Evolutionary conservation across 2,888 invertebrate genomes (phyloP), one percentile per base, ranked within the genome.

Genomic region (Odontothrips loti): DNA sequence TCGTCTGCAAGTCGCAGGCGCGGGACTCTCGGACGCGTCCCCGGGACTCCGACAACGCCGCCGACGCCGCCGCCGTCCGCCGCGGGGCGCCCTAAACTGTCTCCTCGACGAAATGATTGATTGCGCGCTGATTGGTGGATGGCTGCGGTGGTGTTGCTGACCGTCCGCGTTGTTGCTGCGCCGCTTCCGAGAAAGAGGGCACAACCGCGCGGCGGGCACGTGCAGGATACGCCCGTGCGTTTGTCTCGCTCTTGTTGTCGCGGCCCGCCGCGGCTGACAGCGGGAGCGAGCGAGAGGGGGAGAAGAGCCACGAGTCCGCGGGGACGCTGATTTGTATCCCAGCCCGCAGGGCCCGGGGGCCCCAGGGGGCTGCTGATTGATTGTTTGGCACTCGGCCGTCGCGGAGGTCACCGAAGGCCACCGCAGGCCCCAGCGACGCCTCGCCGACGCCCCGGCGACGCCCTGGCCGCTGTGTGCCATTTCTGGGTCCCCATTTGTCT

Each of bases 101-200:
- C 58, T 58, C 58, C 11, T 6, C 17, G 15, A 15, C 58, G 58
- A 3, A 3, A 1, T 75, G 68, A 75, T 75, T 9, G 68, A 75
- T 75, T 23, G 68, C 10, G 27, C 8, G 68, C 23, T 75, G 68
- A 75, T 75, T 75, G 68, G 68, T 27, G 68, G 68, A 58, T 58
- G 58, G 58, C 58, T 6, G 58, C 58, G 58, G n/a, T n/a, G n/a
- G n/a, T n/a, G n/a, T 6, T n/a, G 68, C 63, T 63, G 63, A 63
- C 63, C 20, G 51, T 10, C 51, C 23, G 68, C 6, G 34, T 43
- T 43, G 34, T 6, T 43, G 34, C 6, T 23, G 23, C 23, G 9
- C n/a, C 68, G 68, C 68, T 75, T 75, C 68, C 68, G 68, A 75
- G 68, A 75, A 75, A 75, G 68, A 27, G 68, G 68, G 27, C 68